Conservation (phyloP, 2,113 vertebrate species). For the Callospermophilus lateralis region DNA sequence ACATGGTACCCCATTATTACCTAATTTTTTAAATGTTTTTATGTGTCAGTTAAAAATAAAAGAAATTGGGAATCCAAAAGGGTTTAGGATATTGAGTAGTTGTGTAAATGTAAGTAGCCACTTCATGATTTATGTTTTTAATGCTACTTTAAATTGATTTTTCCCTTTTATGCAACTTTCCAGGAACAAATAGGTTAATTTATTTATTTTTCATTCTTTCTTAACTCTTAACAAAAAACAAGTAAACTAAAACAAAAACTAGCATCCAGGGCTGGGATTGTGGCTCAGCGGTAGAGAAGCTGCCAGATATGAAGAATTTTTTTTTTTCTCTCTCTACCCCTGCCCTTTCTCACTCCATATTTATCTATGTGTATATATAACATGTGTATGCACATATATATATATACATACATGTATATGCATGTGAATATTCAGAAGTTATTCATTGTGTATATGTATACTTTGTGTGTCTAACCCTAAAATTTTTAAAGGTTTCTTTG, state of each 20-base stretch:
- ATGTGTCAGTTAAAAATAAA: not conserved
- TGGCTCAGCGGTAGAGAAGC: too few species aligned
- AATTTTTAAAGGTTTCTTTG: not conserved
- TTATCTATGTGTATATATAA: not conserved
- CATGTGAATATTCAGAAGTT: not conserved
- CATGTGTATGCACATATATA: not conserved
- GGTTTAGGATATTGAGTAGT: not conserved
- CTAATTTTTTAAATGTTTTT: not conserved
- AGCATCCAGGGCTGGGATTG: too few species aligned
- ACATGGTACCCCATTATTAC: not conserved
- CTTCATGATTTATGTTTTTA: not conserved
- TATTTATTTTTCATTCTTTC: not conserved
- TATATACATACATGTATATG: not conserved
- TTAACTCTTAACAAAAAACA: not conserved
- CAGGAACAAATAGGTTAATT: not conserved
- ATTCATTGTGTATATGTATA: too few species aligned
- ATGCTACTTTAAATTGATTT: not conserved
- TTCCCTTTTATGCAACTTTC: not conserved
- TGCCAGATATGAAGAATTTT: not conserved
- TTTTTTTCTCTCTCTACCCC: not conserved
- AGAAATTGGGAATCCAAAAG: not conserved
- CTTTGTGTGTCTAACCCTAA: not conserved
- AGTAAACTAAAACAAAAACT: too few species aligned
- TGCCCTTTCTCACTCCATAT: not conserved
- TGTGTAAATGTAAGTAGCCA: not conserved